These are phyloP conservation scores for Sebastes jordani DNA, from an alignment of 2,797 vertebrate species.

Conservation along the genomic window DNA sequence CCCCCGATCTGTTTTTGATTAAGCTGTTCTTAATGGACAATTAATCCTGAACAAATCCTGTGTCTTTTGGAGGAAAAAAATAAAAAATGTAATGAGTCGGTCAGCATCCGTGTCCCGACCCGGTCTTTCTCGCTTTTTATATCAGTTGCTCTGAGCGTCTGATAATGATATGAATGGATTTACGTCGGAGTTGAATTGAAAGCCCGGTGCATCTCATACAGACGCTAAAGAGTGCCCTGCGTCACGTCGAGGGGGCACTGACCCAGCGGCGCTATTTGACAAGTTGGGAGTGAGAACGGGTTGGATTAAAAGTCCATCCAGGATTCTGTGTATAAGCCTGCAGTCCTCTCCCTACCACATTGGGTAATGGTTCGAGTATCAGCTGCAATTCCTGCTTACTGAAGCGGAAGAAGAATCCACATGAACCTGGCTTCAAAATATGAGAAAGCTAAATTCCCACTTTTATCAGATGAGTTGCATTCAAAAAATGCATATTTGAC, in stretches of 20 bases:
- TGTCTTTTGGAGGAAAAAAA: neutral
- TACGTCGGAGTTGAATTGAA: too few relatives aligned
- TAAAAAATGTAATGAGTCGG: neutral
- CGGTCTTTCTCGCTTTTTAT: too few relatives aligned
- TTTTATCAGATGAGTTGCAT: neutral
- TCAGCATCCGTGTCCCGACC: neutral
- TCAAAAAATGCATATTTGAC: neutral
- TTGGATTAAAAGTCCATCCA: neutral
- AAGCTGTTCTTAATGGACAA: neutral
- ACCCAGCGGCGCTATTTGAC: neutral
- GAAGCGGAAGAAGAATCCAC: neutral
- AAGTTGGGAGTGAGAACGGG: neutral
- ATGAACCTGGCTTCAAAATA: neutral
- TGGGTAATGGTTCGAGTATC: neutral
- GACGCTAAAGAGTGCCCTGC: neutral
- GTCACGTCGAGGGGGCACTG: neutral
- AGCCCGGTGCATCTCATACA: too few relatives aligned
- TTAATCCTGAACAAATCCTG: neutral
- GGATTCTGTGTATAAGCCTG: neutral
- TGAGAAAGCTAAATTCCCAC: neutral
- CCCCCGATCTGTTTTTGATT: neutral
- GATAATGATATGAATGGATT: too few relatives aligned
- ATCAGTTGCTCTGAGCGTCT: too few relatives aligned
- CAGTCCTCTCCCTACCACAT: neutral
- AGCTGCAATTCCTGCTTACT: neutral